Percentiles rank a stretch among this genome's conserved stretches.
These are phyloP conservation scores for Aldrovandia affinis DNA, from an alignment of 2,797 vertebrate genomes.

Conservation along the genomic window DNA sequence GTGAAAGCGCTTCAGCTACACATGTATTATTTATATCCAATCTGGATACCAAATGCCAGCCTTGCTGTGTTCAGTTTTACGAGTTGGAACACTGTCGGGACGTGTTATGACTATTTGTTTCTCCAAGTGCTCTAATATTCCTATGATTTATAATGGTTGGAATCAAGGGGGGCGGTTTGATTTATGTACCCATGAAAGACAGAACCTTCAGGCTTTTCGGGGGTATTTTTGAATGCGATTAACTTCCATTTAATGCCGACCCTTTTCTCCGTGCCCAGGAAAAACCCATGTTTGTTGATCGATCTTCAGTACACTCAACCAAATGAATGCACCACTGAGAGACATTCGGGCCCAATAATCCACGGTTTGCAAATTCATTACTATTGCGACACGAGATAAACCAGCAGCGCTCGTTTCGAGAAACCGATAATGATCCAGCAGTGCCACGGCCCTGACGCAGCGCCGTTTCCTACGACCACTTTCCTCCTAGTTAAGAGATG, in stretches of 20 bases:
- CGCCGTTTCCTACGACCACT: neutral
- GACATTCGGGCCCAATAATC: neutral
- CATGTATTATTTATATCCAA: constrained; percentile 23
- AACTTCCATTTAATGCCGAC: neutral
- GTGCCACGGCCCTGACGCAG: too few relatives aligned
- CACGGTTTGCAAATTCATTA: neutral
- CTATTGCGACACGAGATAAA: neutral
- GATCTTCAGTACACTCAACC: neutral
- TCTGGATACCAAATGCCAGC: neutral
- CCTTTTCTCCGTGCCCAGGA: neutral
- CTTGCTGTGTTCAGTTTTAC: neutral
- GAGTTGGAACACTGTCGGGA: neutral
- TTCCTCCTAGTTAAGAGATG: neutral
- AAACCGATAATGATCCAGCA: neutral
- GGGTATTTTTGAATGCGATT: neutral
- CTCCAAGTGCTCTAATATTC: constrained; percentile 10
- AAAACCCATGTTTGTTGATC: neutral
- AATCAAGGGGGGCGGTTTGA: neutral
- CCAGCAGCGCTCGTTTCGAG: neutral
- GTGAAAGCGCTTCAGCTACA: neutral
- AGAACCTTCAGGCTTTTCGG: neutral
- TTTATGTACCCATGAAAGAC: neutral
- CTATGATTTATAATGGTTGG: constrained; percentile 1
- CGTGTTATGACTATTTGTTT: neutral
- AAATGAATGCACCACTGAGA: neutral